Evolutionary conservation across 2,113 vertebrate species (phyloP), one percentile per base, ranked within the genome.

Genomic region (Eleginops maclovinus): DNA sequence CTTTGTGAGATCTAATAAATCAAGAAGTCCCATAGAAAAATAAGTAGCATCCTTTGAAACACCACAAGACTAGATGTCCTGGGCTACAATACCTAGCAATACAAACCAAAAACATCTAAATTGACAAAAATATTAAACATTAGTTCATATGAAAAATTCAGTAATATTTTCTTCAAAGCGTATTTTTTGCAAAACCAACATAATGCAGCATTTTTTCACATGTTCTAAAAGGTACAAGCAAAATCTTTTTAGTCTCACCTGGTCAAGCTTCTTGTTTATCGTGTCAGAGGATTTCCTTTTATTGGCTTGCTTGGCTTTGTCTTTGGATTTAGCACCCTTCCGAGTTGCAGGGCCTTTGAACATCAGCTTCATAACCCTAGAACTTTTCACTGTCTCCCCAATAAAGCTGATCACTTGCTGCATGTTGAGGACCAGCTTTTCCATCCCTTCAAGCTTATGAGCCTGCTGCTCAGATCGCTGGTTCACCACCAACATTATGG

Each of bases 331-430:
- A 17, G 62, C 69, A 60, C 64, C 68, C 60, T 96, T 96, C 72
- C 68, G 83, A 72, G 88, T 76, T 0, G 75, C 66, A 0, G 91
- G 88, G 50, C 91, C 90, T 88, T 95, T 96, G 63, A 92, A 89
- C 84, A 95, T 89, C 81, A 95, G 90, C 72, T 95, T 94, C 79
- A 91, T 94, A 43, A 96, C 87, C 72, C 87, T 79, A 40, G 95
- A 95, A 16, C 89, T 93, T 90, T 96, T 97, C 76, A 97, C 93
- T 1, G 91, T 96, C 82, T 96, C 95, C 63, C 93, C 90, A 6
- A 98, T 92, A 89, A 95, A 96, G 89, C 94, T 86, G 88, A 97
- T 91, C 55, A 96, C 93, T 84, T 96, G 94, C 86, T 98, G 96
- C 79, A 97, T 93, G 79, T 94, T 94, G 50, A 94, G 92, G 76